Evolutionary conservation across 2,797 vertebrate genomes (phyloP), one percentile per base, ranked within the genome.

Genomic region (Trachops cirrhosus): DNA sequence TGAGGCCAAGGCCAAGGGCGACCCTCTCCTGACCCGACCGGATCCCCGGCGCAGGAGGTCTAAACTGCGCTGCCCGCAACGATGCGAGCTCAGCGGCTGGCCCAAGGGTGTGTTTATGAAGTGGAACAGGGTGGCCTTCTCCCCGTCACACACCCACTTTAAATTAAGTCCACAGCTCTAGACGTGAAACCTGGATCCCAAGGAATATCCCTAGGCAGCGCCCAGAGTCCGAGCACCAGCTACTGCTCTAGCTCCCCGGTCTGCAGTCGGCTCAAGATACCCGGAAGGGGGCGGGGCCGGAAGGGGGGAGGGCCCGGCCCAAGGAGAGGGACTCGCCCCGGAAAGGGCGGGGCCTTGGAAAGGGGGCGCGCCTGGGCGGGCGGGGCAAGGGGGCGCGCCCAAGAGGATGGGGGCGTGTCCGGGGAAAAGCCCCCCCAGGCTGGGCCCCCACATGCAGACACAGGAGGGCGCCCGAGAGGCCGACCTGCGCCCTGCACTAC

Each of bases 401-500:
- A 8, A 3, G 0, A 6, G 71, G 52, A 44, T 18, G 41, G 15
- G 74, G 39, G 54, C 15, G 32, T 41, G n/a, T 1, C 41, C 44
- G 12, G 21, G 59, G 9, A n/a, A n/a, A 22, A 32, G 5, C 14
- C 15, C 57, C 57, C 19, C 3, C 59, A 15, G 50, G 14, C 24
- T 37, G n/a, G 32, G 50, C 64, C 41, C 10, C 2, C 44, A 1
- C 29, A 12, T 32, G 3, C 15, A 2, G 29, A 50, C 8, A 26
- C 77, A 32, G 15, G 54, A 57, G 68, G 52, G 52, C 4, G 6
- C 37, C 75, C 7, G 7, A 68, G 74, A 95, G 77, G 86, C 82
- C 16, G 2, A 67, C 71, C 88, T 70, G 57, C 6, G 64, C 84
- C 83, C 71, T 52, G 54, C 54, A 41, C 67, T 92, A 91, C 82